Evolutionary conservation across 2,888 invertebrate species (phyloP).

Genomic region (Euzophera pinguis): DNA sequence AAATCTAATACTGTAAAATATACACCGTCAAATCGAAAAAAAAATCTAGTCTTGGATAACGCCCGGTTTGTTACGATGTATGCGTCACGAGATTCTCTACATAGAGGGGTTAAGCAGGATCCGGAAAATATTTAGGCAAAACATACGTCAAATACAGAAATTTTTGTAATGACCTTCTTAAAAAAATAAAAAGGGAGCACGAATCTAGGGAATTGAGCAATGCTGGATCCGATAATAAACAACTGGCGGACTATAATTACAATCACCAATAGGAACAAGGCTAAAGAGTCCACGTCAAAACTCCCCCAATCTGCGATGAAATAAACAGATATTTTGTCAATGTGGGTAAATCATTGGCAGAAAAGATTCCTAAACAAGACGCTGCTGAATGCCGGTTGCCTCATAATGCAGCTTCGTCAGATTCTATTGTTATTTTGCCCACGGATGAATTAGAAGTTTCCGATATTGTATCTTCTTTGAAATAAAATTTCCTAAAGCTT

Average conservation of each 20-base stretch:
- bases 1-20: neutral
- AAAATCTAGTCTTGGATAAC: neutral
- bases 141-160: neutral
- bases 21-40: neutral
- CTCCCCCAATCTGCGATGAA: neutral
- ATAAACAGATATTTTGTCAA: neutral
- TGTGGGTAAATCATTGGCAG: too few relatives aligned
- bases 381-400: too few relatives aligned
- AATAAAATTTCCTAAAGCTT: too few relatives aligned
- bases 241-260: neutral
- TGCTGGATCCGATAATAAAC: neutral
- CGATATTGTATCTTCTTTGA: too few relatives aligned
- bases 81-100: neutral
- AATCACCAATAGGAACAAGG: neutral
- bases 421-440: too few relatives aligned
- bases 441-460: neutral
- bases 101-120: neutral
- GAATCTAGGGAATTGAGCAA: neutral
- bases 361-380: too few relatives aligned
- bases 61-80: neutral
- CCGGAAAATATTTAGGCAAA: neutral
- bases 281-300: neutral
- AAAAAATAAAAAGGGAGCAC: neutral
- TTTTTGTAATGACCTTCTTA: neutral
- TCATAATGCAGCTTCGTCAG: too few relatives aligned